phyloP scores from a whole-genome alignment of 2,113 vertebrate species.

The Pleuronectes platessa region DNA sequence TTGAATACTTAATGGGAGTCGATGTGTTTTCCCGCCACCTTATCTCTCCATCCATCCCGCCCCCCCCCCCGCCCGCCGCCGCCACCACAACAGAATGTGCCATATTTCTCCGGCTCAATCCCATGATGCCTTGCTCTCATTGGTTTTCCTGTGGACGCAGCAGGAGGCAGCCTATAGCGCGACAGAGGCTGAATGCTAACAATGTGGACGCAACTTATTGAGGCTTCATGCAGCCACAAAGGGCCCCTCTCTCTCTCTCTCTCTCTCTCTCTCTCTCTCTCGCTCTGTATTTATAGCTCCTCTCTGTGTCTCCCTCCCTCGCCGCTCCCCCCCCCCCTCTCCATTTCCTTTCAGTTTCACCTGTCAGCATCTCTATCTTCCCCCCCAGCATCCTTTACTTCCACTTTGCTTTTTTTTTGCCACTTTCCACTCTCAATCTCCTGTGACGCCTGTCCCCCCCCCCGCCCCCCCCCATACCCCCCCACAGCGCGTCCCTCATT shows the following conservation, averaged over 20 bases:
- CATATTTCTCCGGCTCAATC: conserved; percentile 65
- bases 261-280: neutral
- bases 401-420: conserved; percentile 22
- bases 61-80: neutral
- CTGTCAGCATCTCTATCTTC: conserved; percentile 62
- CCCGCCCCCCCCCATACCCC: neutral
- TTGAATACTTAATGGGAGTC: conserved; percentile 71
- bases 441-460: neutral
- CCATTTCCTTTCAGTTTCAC: conserved; percentile 48
- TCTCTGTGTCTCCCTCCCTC: conserved; percentile 15
- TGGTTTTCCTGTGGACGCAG: conserved; percentile 72
- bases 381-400: conserved; percentile 9
- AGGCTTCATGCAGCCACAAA: neutral
- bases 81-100: conserved; percentile 43
- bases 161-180: conserved; percentile 42
- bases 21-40: conserved; percentile 45
- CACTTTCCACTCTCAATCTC: neutral
- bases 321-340: neutral
- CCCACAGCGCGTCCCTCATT: conserved; percentile 1
- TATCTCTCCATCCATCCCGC: conserved; percentile 49
- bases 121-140: conserved; percentile 71
- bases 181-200: conserved; percentile 76
- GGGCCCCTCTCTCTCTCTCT: too few relatives aligned
- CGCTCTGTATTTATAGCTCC: conserved; percentile 58
- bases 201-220: conserved; percentile 44